Evolutionary conservation across 2,113 vertebrate species (phyloP).

Genomic region (Hylia prasina): DNA sequence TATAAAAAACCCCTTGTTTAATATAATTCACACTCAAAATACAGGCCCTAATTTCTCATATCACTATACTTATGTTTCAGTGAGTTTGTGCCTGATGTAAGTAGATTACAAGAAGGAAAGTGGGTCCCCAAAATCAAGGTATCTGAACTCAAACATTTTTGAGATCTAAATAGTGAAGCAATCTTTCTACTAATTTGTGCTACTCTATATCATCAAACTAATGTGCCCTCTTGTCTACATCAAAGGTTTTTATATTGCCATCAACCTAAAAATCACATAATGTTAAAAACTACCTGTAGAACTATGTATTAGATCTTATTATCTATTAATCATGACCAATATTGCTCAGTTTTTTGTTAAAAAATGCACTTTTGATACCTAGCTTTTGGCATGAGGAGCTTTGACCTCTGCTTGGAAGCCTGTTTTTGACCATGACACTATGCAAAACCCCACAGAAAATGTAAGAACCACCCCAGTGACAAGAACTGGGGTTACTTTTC

Average conservation of each 20-base stretch:
- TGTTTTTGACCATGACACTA: background rate
- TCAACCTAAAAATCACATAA: background rate
- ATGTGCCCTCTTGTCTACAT: background rate
- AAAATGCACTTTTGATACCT: background rate
- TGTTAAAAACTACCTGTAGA: background rate
- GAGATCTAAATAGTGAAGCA: background rate
- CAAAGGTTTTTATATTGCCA: background rate
- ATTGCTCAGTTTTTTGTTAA: background rate
- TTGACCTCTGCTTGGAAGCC: background rate
- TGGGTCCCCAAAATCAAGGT: background rate
- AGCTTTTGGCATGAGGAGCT: background rate
- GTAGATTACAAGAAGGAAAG: background rate
- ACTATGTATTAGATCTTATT: background rate
- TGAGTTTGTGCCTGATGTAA: background rate
- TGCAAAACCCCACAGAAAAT: background rate
- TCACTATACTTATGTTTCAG: background rate
- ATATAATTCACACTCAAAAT: background rate
- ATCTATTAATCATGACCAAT: background rate
- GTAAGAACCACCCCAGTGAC: background rate
- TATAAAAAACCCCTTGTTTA: background rate
- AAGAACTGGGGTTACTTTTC: background rate
- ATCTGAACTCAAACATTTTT: background rate
- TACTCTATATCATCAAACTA: background rate
- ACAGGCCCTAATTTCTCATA: background rate
- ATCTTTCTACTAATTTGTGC: background rate